Base-by-base conservation (phyloP, 1,140 invertebrate genomes). In the Drosophila micromelanica region DNA sequence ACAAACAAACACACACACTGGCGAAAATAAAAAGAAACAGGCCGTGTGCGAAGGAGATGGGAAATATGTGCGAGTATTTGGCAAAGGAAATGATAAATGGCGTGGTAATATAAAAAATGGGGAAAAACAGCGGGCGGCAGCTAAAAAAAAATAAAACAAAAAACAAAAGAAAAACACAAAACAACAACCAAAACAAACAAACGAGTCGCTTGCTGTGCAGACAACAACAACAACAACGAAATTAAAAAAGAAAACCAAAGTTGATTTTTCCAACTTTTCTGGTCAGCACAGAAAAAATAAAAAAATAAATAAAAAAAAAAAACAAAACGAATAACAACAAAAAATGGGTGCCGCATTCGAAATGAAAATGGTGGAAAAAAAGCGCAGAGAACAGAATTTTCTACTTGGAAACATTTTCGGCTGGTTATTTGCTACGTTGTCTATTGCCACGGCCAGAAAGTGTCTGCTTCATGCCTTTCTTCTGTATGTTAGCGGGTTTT, bases 61-160 rank as follows among this genome's bases (percentile, higher is more conserved):
- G 56, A 55, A 35, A 51, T 56, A 43, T 55, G 63, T 76, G 68
- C 64, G 67, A 73, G 80, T 85, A 59, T 86, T 87, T 86, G 82
- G 75, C 78, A 79, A 65, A 67, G 79, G 84, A 89, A 89, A 89
- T 89, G 84, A 89, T 89, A 90, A 89, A 89, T 89, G 85, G 85
- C 85, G 84, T 89, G 84, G 85, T 90, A 89, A 89, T 90, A 89
- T 89, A 89, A 89, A 89, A 80, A 89, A 89, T 89, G 84, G 79
- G 56, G 73, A 59, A 89, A 87, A 90, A 75, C 84, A 89, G 85
- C 84, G 80, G 84, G 84, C 62, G 84, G 71, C 82, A 56, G 74
- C 80, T 63, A 78, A 78, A 75, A 73, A 52, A 67, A 54, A 61
- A 68, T 68, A 48, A 68, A 63, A 62, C 52, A 61, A 60, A 67